Evolutionary conservation across 2,888 invertebrate species (phyloP), one percentile per base, ranked within the genome.

Genomic region (Peribatodes rhomboidaria): DNA sequence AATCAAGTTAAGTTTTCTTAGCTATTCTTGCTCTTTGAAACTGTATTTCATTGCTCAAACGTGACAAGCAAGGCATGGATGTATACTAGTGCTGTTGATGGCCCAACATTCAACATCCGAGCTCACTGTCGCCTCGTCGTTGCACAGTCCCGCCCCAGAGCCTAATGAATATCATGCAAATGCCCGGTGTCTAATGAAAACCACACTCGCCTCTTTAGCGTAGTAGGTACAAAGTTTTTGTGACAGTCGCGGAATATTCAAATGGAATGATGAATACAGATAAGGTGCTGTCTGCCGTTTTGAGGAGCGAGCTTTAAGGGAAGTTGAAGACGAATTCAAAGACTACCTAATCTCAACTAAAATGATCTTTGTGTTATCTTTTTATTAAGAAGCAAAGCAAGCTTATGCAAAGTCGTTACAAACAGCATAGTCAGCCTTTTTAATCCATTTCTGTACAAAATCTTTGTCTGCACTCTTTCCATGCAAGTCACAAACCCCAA

Each of bases 131-230:
- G 44, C 65, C 65, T 27, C 27, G 44, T 65, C 65, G 71, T 16
- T 60, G 69, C 54, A 20, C n/a, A 68, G 73, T 68, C 73, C 82
- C 81, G 81, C 85, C 80, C 73, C 73, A 61, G 69, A 66, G 70
- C 72, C 85, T 88, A 90, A 90, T 90, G 90, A 90, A 89, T 89
- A 89, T 85, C 87, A 90, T 90, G 89, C 89, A 89, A 90, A 90
- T 90, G 52, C 82, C 75, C 79, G 77, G 72, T 75, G 83, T 82
- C 83, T 89, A 89, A 90, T 88, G 87, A 89, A 88, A 89, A 84
- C 87, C 86, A 81, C 83, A 78, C 77, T 77, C 74, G 72, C 75
- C 77, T 81, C 78, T 82, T 82, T 79, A 74, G 61, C 66, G 55
- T 35, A 55, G 55, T 35, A 55, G 42, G 65, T 70, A 70, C 75